A percentile compares a stretch with the other conserved stretches of the same genome.
Conservation (phyloP, 2,113 vertebrate genomes). For the Neogobius melanostomus region DNA sequence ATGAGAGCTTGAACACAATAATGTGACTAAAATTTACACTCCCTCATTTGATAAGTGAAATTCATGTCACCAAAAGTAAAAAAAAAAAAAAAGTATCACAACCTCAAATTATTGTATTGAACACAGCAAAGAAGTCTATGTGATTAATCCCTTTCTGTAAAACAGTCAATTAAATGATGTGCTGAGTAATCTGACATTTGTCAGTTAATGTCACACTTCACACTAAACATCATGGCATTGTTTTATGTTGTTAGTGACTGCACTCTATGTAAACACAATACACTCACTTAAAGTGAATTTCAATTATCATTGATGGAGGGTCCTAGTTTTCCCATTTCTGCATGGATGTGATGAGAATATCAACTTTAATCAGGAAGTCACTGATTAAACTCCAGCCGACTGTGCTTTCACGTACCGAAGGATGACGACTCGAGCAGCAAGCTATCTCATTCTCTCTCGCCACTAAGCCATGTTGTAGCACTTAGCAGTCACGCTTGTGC, state of each 20-base stretch:
- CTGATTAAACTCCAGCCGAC: conserved; percentile 79
- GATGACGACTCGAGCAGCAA: conserved; percentile 66
- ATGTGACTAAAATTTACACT: conserved; percentile 88
- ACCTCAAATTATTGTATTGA: conserved; percentile 11
- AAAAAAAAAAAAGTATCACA: conserved; percentile 8
- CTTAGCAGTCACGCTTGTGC: conserved; percentile 35
- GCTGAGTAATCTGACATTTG: conserved; percentile 22
- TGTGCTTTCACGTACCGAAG: conserved; percentile 78
- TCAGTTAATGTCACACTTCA: conserved; percentile 8
- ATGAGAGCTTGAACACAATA: conserved; percentile 84
- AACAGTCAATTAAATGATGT: conserved; percentile 31
- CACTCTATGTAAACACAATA: conserved; percentile 34
- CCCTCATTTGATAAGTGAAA: conserved; percentile 99
- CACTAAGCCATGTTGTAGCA: conserved; percentile 41
- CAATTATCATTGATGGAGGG: conserved; percentile 79
- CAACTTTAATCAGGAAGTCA: conserved; percentile 79
- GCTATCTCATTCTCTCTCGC: conserved; percentile 25
- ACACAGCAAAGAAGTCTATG: conserved; percentile 14
- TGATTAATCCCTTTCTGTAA: conserved; percentile 9
- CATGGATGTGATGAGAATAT: conserved; percentile 80
- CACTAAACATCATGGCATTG: conserved; percentile 14
- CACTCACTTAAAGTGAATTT: conserved; percentile 72
- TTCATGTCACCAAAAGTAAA: conserved; percentile 77
- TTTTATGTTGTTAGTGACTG: conserved; percentile 3
- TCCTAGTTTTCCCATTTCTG: conserved; percentile 79